Evolutionary conservation across 2,888 invertebrate genomes (phyloP).

Genomic region (Volucella zonaria): DNA sequence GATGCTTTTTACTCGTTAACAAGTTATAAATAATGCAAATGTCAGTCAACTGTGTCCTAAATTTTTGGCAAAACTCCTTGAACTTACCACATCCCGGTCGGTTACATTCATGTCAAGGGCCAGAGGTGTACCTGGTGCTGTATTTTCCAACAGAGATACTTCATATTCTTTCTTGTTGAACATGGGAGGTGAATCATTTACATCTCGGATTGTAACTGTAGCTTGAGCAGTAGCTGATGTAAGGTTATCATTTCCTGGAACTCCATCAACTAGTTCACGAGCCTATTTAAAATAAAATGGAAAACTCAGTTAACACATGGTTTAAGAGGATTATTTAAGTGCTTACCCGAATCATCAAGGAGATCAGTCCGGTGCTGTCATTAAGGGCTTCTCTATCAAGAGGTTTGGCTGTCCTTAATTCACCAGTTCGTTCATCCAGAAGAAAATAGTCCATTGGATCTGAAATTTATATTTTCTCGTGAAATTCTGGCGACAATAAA

Average conservation of each 20-base stretch:
- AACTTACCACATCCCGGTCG: constrained; percentile 90
- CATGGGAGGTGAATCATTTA: constrained; percentile 93
- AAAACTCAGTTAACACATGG: not conserved
- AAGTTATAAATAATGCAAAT: constrained; percentile 50
- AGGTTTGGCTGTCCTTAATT: constrained; percentile 91
- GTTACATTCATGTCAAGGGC: constrained; percentile 93
- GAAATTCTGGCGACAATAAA: not conserved
- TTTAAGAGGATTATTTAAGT: not conserved
- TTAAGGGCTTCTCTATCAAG: constrained; percentile 92
- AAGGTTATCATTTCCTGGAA: constrained; percentile 86
- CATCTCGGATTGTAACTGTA: constrained; percentile 92
- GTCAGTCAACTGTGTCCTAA: constrained; percentile 2
- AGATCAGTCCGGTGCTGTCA: constrained; percentile 90
- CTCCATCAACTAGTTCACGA: constrained; percentile 89
- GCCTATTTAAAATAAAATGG: constrained; percentile 84
- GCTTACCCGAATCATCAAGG: constrained; percentile 88
- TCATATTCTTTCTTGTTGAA: constrained; percentile 92
- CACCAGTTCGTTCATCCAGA: constrained; percentile 90
- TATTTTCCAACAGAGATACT: constrained; percentile 91
- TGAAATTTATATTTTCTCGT: constrained; percentile 78
- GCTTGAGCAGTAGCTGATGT: constrained; percentile 89
- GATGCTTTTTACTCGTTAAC: constrained; percentile 38
- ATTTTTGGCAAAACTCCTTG: constrained; percentile 17
- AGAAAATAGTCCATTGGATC: constrained; percentile 95
- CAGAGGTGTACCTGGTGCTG: constrained; percentile 90